These are phyloP conservation scores for Drosophila orena DNA, from an alignment of 1,140 invertebrate species.

Conservation along the genomic window DNA sequence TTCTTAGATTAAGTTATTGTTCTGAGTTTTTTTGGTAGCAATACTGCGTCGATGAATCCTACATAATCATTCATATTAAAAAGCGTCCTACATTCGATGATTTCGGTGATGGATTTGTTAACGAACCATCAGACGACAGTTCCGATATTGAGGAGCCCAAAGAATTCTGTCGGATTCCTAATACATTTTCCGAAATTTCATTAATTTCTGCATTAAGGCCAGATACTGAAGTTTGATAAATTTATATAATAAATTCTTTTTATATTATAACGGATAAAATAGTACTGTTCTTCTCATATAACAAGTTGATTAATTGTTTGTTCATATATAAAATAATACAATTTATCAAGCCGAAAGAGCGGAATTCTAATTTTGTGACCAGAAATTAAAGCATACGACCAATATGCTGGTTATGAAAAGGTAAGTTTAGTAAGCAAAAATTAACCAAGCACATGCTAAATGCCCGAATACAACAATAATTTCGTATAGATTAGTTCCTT, in stretches of 20 bases:
- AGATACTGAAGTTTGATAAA: not conserved
- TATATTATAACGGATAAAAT: conserved; percentile 7
- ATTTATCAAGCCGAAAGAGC: conserved; percentile 5
- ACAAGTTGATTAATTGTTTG: not conserved
- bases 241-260: conserved; percentile 5
- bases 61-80: not conserved
- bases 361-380: conserved; percentile 27
- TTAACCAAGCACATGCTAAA: not conserved
- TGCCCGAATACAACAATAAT: not conserved
- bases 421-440: not conserved
- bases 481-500: conserved; percentile 1
- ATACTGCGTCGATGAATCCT: not conserved
- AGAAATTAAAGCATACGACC: conserved; percentile 7
- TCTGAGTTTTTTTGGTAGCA: not conserved
- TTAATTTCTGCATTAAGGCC: too few species aligned
- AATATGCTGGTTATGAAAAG: not conserved
- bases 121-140: not conserved
- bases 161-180: not conserved
- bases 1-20: too few species aligned
- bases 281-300: conserved; percentile 6
- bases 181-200: not conserved
- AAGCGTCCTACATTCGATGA: not conserved
- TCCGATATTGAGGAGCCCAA: not conserved
- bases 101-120: not conserved
- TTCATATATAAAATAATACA: conserved; percentile 6